These are phyloP conservation scores for Delichon dasypus DNA, from an alignment of 2,797 vertebrate species.

Conservation along the genomic window DNA sequence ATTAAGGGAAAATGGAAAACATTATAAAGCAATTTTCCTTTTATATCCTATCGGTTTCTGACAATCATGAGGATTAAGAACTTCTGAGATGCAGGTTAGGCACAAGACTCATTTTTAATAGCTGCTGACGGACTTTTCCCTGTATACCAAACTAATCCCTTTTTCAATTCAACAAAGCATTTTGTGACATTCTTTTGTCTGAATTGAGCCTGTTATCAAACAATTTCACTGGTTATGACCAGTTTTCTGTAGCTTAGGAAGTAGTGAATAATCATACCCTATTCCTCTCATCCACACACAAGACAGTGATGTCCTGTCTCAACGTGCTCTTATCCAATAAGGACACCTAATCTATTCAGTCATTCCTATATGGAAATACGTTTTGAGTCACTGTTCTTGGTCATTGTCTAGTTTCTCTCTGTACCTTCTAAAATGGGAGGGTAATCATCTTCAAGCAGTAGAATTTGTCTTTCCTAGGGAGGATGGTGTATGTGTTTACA, in stretches of 20 bases:
- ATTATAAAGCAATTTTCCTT: conserved; percentile 55
- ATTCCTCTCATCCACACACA: background rate
- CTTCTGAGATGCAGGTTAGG: conserved; percentile 31
- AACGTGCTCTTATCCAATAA: background rate
- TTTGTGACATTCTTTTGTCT: conserved; percentile 25
- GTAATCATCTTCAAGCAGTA: background rate
- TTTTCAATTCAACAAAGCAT: conserved; percentile 34
- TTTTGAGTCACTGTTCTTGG: background rate
- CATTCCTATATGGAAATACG: background rate
- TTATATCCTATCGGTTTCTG: conserved; percentile 49
- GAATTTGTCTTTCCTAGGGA: background rate
- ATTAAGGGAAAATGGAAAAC: conserved; percentile 56
- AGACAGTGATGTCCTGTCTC: background rate
- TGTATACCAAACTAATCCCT: conserved; percentile 23
- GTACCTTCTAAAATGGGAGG: background rate
- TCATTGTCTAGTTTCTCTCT: background rate
- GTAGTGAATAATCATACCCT: background rate
- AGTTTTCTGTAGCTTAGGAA: background rate
- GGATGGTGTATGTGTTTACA: background rate
- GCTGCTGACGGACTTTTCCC: conserved; percentile 24
- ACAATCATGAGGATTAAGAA: conserved; percentile 49
- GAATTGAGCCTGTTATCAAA: conserved; percentile 19
- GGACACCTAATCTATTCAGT: background rate
- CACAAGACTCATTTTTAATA: conserved; percentile 39
- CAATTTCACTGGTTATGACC: background rate